Base-by-base conservation (phyloP, 2,113 vertebrate genomes). In the Apodemus speciosus region DNA sequence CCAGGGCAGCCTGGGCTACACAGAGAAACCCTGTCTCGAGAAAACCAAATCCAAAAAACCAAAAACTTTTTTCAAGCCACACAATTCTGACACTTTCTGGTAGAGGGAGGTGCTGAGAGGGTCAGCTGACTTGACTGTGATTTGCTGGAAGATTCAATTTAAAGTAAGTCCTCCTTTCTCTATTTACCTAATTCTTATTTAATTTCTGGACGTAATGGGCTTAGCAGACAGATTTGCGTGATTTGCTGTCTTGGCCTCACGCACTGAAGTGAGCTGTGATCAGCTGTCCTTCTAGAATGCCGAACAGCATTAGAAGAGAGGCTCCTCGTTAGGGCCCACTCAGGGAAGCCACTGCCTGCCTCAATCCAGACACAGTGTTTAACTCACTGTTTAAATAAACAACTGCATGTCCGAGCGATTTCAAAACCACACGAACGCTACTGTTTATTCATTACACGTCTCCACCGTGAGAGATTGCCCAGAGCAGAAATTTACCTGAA, bases 21-120 rank as follows among this genome's bases (percentile, higher is more conserved):
- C n/a, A n/a, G n/a, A n/a, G n/a, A n/a, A n/a, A n/a, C n/a, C n/a
- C n/a, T n/a, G n/a, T n/a, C n/a, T n/a, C n/a, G n/a, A n/a, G n/a
- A n/a, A n/a, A n/a, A n/a, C n/a, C n/a, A n/a, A n/a, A n/a, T n/a
- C n/a, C n/a, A n/a, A n/a, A n/a, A n/a, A n/a, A n/a, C n/a, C n/a
- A n/a, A n/a, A n/a, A n/a, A n/a, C n/a, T n/a, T n/a, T 88, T 56
- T 94, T 85, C 16, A 76, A 38, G 46, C 38, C 51, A 35, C 9
- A 3, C 9, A 89, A 25, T 93, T 76, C 68, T 77, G 20, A 32
- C 6, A 27, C 66, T 72, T 97, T 97, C 98, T 98, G 98, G 97
- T 88, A 98, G 98, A 98, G 97, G 98, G 98, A 98, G 97, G 98
- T 98, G 83, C 96, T 58, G 96, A 96, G 97, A 98, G 96, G 88